A percentile compares a stretch with the other conserved stretches of the same genome.
These are phyloP conservation scores for Hypomesus transpacificus DNA, from an alignment of 2,113 vertebrate species.

Conservation along the genomic window DNA sequence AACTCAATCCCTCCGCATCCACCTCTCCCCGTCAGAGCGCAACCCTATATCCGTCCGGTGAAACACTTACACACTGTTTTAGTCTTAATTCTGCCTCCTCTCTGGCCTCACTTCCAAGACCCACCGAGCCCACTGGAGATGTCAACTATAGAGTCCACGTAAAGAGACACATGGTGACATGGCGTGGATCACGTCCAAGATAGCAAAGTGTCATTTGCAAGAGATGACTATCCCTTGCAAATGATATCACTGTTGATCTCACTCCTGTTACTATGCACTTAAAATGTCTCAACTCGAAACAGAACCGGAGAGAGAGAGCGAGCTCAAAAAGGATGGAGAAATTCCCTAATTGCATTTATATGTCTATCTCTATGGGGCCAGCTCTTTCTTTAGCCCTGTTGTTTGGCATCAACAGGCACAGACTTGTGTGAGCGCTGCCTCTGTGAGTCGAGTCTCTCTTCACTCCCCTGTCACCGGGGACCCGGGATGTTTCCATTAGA, in stretches of 20 bases:
- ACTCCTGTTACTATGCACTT: too few relatives aligned
- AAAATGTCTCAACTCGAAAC: neutral
- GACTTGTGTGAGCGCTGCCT: conserved; percentile 46
- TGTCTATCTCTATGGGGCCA: conserved; percentile 28
- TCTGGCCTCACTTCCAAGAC: neutral
- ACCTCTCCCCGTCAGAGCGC: conserved; percentile 3
- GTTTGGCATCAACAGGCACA: conserved; percentile 54
- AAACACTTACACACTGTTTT: conserved; percentile 2
- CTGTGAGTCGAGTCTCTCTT: conserved; percentile 50
- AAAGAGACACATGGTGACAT: too few relatives aligned
- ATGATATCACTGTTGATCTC: too few relatives aligned
- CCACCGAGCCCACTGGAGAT: neutral
- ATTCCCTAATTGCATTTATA: conserved; percentile 25
- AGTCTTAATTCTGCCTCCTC: neutral
- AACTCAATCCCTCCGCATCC: conserved; percentile 20
- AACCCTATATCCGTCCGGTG: conserved; percentile 11
- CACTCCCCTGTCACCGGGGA: conserved; percentile 53
- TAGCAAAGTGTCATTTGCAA: too few relatives aligned
- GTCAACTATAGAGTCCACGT: too few relatives aligned
- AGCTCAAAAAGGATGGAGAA: neutral
- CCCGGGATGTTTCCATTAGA: conserved; percentile 53
- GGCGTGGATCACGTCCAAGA: too few relatives aligned
- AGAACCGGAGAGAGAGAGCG: neutral
- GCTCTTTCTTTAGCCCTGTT: conserved; percentile 39
- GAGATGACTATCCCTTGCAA: too few relatives aligned